These are phyloP conservation scores for Hypanus sabinus DNA, from an alignment of 2,113 vertebrate genomes.

Conservation along the genomic window DNA sequence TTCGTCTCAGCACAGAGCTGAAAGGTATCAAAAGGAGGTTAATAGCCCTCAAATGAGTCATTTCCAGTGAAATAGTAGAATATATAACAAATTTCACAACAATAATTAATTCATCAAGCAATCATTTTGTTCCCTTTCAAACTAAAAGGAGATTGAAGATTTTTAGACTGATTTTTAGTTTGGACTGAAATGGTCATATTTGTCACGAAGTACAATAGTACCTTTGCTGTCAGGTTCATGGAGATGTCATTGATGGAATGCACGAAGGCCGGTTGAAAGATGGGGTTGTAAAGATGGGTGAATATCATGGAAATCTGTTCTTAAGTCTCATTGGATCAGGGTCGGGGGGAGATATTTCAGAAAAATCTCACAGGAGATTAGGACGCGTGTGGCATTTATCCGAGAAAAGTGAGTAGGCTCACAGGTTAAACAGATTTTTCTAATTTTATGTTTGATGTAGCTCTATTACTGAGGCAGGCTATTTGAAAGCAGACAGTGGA, in stretches of 20 bases:
- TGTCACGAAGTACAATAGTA: not conserved
- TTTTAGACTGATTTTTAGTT: not conserved
- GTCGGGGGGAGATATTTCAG: not conserved
- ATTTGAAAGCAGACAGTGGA: not conserved
- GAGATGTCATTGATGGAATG: not conserved
- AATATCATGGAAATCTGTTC: not conserved
- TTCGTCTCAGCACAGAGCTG: not conserved
- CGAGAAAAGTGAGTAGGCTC: not conserved
- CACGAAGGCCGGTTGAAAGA: not conserved
- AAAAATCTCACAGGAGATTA: not conserved
- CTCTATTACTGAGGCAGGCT: not conserved
- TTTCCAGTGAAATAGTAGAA: not conserved
- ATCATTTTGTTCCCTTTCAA: not conserved
- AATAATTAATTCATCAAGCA: not conserved
- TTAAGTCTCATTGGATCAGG: not conserved
- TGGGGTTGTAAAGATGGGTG: not conserved
- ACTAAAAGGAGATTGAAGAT: not conserved
- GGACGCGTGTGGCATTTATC: not conserved
- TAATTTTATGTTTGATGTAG: not conserved
- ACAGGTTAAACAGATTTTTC: not conserved
- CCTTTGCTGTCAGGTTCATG: not conserved
- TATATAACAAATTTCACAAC: not conserved
- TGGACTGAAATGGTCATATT: not conserved
- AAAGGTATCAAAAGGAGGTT: not conserved
- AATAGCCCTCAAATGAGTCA: not conserved